phyloP scores from a whole-genome alignment of 2,888 invertebrate species.

The Prenolepis imparis region DNA sequence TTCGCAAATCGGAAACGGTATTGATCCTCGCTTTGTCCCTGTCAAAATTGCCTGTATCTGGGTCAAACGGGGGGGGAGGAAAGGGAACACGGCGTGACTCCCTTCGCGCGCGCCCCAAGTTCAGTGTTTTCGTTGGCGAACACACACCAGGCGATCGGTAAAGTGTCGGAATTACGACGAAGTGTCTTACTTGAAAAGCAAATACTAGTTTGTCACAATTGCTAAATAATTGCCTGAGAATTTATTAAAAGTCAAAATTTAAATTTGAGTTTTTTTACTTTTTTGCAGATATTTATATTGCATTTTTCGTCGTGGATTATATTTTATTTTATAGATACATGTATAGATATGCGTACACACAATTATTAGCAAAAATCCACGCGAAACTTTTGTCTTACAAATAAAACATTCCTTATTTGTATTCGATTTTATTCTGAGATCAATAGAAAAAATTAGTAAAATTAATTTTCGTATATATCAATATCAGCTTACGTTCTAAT shows the following conservation, averaged over 20 bases:
- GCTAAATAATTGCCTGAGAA: slow-evolving; percentile 24
- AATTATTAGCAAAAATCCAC: neutral
- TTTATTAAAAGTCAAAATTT: slow-evolving; percentile 6
- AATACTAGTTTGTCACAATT: slow-evolving; percentile 9
- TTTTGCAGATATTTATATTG: neutral
- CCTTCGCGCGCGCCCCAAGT: slow-evolving; percentile 20
- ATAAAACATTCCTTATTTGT: neutral
- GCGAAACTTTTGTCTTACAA: neutral
- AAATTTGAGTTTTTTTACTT: slow-evolving; percentile 12
- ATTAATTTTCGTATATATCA: neutral
- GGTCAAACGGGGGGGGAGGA: slow-evolving; percentile 30
- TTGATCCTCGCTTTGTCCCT: slow-evolving; percentile 60
- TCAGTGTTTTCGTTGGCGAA: slow-evolving; percentile 44
- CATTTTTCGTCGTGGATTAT: neutral
- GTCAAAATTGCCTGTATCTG: slow-evolving; percentile 56
- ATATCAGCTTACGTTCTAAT: neutral
- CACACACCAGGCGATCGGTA: slow-evolving; percentile 24
- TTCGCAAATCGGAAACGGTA: slow-evolving; percentile 59
- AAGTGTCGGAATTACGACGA: slow-evolving; percentile 38
- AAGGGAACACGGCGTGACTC: slow-evolving; percentile 1
- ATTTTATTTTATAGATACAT: neutral
- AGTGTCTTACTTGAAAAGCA: neutral
- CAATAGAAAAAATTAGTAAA: neutral
- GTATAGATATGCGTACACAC: neutral
- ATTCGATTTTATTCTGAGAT: neutral